These are phyloP conservation scores for Lagopus leucura DNA, from an alignment of 2,113 vertebrate genomes.

Conservation along the genomic window DNA sequence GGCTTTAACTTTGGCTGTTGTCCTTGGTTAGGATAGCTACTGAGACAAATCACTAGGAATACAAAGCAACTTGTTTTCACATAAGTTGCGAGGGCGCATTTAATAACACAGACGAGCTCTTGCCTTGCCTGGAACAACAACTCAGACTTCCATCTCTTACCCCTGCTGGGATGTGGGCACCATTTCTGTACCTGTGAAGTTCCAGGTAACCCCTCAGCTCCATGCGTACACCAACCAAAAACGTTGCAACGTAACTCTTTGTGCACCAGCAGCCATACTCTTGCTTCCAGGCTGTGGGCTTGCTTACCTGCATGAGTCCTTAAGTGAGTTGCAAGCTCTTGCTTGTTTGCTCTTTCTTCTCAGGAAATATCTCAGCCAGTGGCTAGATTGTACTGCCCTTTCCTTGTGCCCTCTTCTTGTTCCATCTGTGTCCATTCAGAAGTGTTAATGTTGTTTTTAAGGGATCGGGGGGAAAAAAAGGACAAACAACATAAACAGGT, in stretches of 20 bases:
- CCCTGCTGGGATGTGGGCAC: rapidly evolving
- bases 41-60: neutral
- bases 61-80: neutral
- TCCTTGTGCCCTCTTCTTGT: conserved; percentile 17
- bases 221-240: neutral
- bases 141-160: neutral
- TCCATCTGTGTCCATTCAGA: conserved; percentile 35
- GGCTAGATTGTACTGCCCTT: conserved; percentile 65
- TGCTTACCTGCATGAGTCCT: neutral
- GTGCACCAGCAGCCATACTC: neutral
- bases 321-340: neutral
- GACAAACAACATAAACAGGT: neutral
- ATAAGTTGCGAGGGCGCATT: neutral
- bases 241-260: neutral
- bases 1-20: neutral
- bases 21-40: neutral
- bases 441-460: conserved; percentile 42
- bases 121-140: neutral
- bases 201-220: neutral
- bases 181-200: neutral
- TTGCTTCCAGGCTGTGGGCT: neutral
- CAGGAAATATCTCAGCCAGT: conserved; percentile 7
- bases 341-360: conserved; percentile 27
- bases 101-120: neutral
- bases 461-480: neutral